phyloP scores from a whole-genome alignment of 2,888 invertebrate genomes.

The Aspidapion aeneum region DNA sequence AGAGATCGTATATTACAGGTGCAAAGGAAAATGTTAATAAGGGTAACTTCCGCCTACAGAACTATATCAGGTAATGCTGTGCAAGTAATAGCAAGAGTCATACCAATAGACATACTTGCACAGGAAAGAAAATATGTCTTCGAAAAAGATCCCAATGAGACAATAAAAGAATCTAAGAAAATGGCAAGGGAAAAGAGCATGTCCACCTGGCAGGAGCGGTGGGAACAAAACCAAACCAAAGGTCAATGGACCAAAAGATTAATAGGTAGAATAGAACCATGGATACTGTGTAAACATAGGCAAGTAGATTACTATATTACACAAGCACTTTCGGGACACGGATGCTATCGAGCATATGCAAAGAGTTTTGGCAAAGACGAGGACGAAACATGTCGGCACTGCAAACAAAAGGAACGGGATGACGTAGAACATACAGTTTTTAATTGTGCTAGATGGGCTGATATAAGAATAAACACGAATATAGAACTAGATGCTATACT shows the following conservation, averaged over 20 bases:
- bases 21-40: conserved; percentile 12
- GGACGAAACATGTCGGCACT: too few species aligned
- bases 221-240: background rate
- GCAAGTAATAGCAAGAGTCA: conserved; percentile 13
- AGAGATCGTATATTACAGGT: background rate
- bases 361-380: too few species aligned
- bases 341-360: too few species aligned
- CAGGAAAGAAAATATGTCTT: background rate
- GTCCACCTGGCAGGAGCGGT: background rate
- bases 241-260: background rate
- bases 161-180: background rate
- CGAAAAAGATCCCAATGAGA: background rate
- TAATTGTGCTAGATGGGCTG: too few species aligned
- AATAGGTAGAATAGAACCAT: background rate
- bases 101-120: conserved; percentile 19
- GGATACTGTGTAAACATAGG: background rate
- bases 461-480: too few species aligned
- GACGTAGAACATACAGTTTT: too few species aligned
- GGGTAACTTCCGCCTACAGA: conserved; percentile 7
- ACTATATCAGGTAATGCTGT: conserved; percentile 17
- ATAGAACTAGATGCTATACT: too few species aligned
- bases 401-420: too few species aligned
- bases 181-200: background rate
- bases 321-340: background rate
- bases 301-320: background rate